Evolutionary conservation across 2,797 vertebrate species (phyloP).

Genomic region (Harpagifer antarcticus): DNA sequence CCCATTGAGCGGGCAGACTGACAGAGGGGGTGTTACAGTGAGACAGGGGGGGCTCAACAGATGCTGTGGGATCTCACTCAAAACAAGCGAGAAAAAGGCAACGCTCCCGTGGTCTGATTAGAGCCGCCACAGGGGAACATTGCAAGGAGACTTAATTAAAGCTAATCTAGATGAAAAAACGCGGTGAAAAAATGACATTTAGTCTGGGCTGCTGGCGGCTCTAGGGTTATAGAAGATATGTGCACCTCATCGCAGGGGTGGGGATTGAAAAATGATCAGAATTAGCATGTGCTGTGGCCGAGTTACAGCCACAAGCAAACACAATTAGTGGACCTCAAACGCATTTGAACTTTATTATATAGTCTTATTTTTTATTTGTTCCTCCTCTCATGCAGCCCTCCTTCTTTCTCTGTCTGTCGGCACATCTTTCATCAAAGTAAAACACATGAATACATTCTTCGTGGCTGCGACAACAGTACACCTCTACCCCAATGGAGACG

Average conservation of each 20-base stretch:
- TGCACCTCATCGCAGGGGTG: slow-evolving; percentile 64
- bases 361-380: not conserved
- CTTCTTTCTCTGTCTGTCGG: not conserved
- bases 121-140: slow-evolving; percentile 75
- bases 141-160: slow-evolving; percentile 84
- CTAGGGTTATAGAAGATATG: slow-evolving; percentile 66
- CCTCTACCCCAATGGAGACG: slow-evolving; percentile 35
- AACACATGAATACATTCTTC: slow-evolving; percentile 57
- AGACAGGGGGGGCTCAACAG: slow-evolving; percentile 45
- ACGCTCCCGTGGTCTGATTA: slow-evolving; percentile 81
- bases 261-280: slow-evolving; percentile 79
- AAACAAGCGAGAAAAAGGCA: slow-evolving; percentile 57
- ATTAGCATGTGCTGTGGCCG: slow-evolving; percentile 64
- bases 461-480: slow-evolving; percentile 28
- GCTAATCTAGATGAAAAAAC: slow-evolving; percentile 84
- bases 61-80: slow-evolving; percentile 63
- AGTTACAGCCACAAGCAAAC: slow-evolving; percentile 62
- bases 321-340: slow-evolving; percentile 19
- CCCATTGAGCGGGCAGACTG: slow-evolving; percentile 35
- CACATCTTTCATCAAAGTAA: slow-evolving; percentile 58
- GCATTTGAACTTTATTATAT: not conserved
- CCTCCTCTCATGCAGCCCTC: not conserved
- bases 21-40: slow-evolving; percentile 40
- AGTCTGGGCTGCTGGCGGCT: slow-evolving; percentile 65
- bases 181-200: slow-evolving; percentile 71